Conservation (phyloP, 2,888 invertebrate genomes). For the Pyrochroa serraticornis region DNA sequence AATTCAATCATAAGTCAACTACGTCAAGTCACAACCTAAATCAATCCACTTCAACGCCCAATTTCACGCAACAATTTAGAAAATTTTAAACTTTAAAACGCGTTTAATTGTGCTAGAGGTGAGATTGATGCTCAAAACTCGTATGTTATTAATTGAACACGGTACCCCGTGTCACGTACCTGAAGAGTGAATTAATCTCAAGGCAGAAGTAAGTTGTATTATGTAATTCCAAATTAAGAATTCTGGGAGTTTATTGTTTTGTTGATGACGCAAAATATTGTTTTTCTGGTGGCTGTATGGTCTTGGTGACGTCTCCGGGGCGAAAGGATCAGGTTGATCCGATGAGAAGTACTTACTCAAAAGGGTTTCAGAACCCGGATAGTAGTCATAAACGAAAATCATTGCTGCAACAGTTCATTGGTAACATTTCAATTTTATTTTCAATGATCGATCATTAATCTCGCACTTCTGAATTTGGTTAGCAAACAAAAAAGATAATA, state of each 20-base stretch:
- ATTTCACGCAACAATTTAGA: too few relatives aligned
- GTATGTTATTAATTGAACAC: background rate
- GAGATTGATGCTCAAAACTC: background rate
- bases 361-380: slow-evolving; percentile 88
- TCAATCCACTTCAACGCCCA: background rate
- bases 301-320: slow-evolving; percentile 79
- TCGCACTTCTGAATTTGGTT: slow-evolving; percentile 22
- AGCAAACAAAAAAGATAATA: too few relatives aligned
- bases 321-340: slow-evolving; percentile 75
- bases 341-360: slow-evolving; percentile 82
- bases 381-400: slow-evolving; percentile 95
- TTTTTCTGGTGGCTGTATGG: slow-evolving; percentile 85
- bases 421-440: background rate
- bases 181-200: slow-evolving; percentile 85
- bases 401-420: slow-evolving; percentile 69
- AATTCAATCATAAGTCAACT: background rate
- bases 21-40: background rate
- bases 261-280: slow-evolving; percentile 77
- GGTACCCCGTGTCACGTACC: slow-evolving; percentile 34
- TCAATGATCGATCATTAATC: background rate
- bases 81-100: too few relatives aligned
- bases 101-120: too few relatives aligned
- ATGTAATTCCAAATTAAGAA: slow-evolving; percentile 93
- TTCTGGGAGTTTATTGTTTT: slow-evolving; percentile 78
- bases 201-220: slow-evolving; percentile 92